Evolutionary conservation across 2,888 invertebrate genomes (phyloP).

Genomic region (Parnassius smintheus): DNA sequence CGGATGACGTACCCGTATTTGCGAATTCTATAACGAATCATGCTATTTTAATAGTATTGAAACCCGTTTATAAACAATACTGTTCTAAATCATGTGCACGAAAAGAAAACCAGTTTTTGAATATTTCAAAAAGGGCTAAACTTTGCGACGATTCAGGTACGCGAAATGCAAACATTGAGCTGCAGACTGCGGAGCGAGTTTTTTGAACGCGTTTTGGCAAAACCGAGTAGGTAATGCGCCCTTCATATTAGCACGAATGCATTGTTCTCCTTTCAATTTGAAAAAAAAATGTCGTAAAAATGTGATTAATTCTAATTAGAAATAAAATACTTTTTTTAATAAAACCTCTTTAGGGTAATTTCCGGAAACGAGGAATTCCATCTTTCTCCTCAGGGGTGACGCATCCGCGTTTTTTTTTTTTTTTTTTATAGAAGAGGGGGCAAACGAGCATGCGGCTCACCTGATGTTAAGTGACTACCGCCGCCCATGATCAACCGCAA

Average conservation of each 20-base stretch:
- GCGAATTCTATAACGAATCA: constrained; percentile 8
- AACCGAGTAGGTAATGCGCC: constrained; percentile 25
- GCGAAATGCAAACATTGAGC: constrained; percentile 66
- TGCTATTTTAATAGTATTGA: constrained; percentile 8
- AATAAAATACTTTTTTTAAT: too few species aligned
- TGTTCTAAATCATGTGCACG: constrained; percentile 19
- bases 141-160: constrained; percentile 59
- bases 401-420: too few species aligned
- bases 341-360: too few species aligned
- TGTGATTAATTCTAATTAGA: too few species aligned
- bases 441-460: too few species aligned
- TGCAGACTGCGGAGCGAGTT: constrained; percentile 59
- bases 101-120: constrained; percentile 30
- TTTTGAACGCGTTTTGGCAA: constrained; percentile 36
- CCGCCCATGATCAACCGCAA: too few species aligned
- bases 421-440: too few species aligned
- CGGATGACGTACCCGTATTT: constrained; percentile 9
- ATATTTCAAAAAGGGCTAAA: constrained; percentile 48
- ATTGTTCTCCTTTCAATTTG: constrained; percentile 19
- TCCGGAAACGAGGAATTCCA: too few species aligned
- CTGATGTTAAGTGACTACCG: too few species aligned
- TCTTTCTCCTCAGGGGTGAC: too few species aligned
- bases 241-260: constrained; percentile 9
- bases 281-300: neutral
- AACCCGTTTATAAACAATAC: constrained; percentile 22